Conservation (phyloP, 2,113 vertebrate genomes). For the Lipotes vexillifer region DNA sequence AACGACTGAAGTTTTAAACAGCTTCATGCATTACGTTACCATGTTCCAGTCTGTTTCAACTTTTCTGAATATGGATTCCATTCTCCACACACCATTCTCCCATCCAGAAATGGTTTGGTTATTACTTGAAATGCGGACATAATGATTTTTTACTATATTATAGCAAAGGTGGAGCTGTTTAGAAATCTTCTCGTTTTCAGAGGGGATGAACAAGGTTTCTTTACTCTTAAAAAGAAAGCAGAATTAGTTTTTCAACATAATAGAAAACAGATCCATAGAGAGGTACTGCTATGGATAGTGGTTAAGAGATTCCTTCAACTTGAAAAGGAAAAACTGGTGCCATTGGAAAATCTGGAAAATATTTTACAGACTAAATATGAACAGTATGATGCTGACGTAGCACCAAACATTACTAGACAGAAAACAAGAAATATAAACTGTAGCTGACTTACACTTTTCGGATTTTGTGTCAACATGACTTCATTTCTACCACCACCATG, state of each 20-base stretch:
- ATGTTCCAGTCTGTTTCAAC: slow-evolving; percentile 95
- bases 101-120: slow-evolving; percentile 85
- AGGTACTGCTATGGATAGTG: background rate
- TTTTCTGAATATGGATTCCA: slow-evolving; percentile 90
- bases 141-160: slow-evolving; percentile 85
- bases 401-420: background rate
- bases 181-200: slow-evolving; percentile 87
- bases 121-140: slow-evolving; percentile 86
- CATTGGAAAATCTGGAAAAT: background rate
- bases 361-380: background rate
- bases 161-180: slow-evolving; percentile 88
- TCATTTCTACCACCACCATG: background rate
- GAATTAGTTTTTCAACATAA: slow-evolving; percentile 34
- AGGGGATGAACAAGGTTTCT: slow-evolving; percentile 87
- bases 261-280: background rate
- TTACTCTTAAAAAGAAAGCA: slow-evolving; percentile 75
- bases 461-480: background rate
- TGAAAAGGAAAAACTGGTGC: background rate
- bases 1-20: slow-evolving; percentile 9
- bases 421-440: background rate
- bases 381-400: background rate
- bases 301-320: background rate
- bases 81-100: slow-evolving; percentile 89
- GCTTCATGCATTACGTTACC: slow-evolving; percentile 78
- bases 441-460: background rate